These are phyloP conservation scores for Ommatoiulus sabulosus DNA, from an alignment of 2,888 invertebrate genomes.

Conservation along the genomic window DNA sequence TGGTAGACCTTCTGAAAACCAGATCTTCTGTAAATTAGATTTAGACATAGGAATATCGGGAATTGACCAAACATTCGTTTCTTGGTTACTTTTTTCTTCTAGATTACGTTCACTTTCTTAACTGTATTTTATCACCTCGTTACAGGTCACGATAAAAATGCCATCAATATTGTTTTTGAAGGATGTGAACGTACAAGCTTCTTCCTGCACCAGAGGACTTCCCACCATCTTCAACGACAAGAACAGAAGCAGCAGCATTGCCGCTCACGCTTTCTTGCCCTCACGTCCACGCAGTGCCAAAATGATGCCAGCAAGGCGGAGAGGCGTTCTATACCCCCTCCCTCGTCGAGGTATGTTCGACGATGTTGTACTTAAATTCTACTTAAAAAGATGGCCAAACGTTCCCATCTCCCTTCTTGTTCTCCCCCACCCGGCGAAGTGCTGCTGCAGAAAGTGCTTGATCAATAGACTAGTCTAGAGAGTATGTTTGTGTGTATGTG, in stretches of 20 bases:
- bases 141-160: background rate
- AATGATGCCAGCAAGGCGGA: background rate
- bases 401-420: background rate
- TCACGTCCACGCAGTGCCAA: background rate
- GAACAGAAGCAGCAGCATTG: background rate
- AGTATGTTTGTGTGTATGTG: background rate
- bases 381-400: background rate
- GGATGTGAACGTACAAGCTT: background rate
- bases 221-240: background rate
- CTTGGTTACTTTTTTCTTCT: too few relatives aligned
- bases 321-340: background rate
- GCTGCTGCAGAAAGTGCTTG: background rate
- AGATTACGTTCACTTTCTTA: too few relatives aligned
- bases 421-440: background rate
- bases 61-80: too few relatives aligned
- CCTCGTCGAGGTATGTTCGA: background rate
- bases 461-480: slow-evolving; percentile 19
- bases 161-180: background rate
- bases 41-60: too few relatives aligned
- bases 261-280: background rate
- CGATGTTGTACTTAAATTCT: background rate
- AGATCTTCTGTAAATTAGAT: too few relatives aligned
- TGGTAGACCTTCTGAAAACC: too few relatives aligned
- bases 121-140: background rate
- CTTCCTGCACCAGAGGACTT: background rate